Conservation (phyloP, 1,140 invertebrate genomes). For the Ylistrum balloti region DNA sequence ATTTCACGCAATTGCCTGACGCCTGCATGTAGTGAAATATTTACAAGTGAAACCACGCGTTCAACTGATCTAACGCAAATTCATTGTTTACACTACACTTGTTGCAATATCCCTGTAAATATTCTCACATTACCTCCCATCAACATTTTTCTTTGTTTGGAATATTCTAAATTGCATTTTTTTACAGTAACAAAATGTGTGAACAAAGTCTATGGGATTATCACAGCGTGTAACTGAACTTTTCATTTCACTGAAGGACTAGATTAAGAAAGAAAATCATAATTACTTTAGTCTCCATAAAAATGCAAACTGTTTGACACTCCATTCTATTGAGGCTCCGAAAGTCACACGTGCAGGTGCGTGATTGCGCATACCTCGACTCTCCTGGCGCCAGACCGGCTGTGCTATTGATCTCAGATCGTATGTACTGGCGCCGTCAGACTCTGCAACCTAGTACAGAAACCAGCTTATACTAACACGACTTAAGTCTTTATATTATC, state of each 20-base stretch:
- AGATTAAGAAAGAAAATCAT: not conserved
- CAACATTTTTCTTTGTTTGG: not conserved
- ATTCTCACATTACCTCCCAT: not conserved
- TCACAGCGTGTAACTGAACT: not conserved
- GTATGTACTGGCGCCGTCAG: not conserved
- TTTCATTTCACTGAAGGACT: not conserved
- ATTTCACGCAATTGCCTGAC: not conserved
- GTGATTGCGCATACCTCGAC: slow-evolving; percentile 15
- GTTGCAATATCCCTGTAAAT: not conserved
- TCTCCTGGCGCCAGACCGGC: not conserved
- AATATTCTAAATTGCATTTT: not conserved
- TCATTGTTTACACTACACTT: not conserved
- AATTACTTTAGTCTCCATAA: not conserved
- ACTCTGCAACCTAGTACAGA: not conserved
- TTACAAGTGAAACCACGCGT: not conserved
- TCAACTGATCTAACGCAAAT: not conserved
- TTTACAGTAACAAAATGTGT: not conserved
- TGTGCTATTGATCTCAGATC: not conserved
- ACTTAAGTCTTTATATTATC: slow-evolving; percentile 29
- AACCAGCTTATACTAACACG: slow-evolving; percentile 14
- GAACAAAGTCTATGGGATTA: not conserved
- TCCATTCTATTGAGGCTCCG: slow-evolving; percentile 1
- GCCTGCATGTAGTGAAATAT: not conserved
- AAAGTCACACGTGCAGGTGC: slow-evolving; percentile 31
- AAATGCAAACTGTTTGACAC: not conserved